phyloP scores from a whole-genome alignment of 2,797 vertebrate genomes.

The Pterois miles region DNA sequence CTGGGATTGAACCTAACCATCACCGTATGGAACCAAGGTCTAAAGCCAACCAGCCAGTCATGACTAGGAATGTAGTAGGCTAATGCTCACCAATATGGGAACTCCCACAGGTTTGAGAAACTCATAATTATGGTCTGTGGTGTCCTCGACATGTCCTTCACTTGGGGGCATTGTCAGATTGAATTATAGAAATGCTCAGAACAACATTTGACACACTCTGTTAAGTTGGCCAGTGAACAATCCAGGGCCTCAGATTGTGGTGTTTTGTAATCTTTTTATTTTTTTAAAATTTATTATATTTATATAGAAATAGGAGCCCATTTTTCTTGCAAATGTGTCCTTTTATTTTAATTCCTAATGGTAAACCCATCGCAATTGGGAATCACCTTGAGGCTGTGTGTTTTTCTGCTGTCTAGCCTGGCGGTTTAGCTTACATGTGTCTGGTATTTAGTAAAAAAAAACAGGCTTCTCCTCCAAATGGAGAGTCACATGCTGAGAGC shows the following conservation, averaged over 20 bases:
- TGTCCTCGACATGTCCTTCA: conserved; percentile 55
- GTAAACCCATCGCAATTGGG: neutral
- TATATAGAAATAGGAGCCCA: neutral
- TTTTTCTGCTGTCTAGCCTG: neutral
- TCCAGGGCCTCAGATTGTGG: neutral
- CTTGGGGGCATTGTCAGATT: conserved; percentile 58
- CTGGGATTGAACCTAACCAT: neutral
- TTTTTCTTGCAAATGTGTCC: neutral
- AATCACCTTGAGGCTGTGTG: neutral
- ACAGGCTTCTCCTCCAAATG: neutral
- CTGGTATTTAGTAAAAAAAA: neutral
- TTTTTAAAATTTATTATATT: no score
- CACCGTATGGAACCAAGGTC: neutral
- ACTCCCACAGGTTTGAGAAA: conserved; percentile 34
- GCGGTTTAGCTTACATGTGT: neutral
- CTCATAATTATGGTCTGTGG: conserved; percentile 5
- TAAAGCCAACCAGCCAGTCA: neutral
- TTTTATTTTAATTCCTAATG: neutral
- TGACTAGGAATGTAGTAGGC: conserved; percentile 4
- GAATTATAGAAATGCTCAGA: conserved; percentile 56
- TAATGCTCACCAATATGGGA: conserved; percentile 18
- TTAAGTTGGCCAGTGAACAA: neutral
- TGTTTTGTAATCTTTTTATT: neutral
- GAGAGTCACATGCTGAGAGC: neutral
- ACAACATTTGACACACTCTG: conserved; percentile 30